A percentile compares a stretch with the other conserved stretches of the same genome.
phyloP scores from a whole-genome alignment of 2,113 vertebrate genomes.

The Chamaea fasciata region DNA sequence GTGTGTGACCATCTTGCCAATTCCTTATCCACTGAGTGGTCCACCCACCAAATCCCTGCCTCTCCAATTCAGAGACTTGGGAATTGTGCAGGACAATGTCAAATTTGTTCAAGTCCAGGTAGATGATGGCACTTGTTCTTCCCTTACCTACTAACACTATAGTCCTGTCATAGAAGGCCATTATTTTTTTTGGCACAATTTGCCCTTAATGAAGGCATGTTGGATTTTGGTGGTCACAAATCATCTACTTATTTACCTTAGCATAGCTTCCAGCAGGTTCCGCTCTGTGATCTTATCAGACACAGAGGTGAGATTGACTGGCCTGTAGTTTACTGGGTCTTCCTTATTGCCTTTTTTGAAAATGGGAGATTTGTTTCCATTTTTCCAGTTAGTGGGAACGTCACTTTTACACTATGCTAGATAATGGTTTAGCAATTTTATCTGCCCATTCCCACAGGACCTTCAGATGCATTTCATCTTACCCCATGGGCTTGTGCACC shows the following conservation, averaged over 20 bases:
- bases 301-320: no score
- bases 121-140: no score
- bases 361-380: neutral
- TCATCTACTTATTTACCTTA: no score
- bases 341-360: neutral
- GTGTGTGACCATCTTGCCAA: neutral
- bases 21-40: neutral
- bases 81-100: neutral
- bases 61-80: neutral
- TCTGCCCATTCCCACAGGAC: neutral
- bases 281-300: no score
- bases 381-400: neutral
- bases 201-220: no score
- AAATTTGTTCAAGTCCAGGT: neutral
- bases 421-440: neutral
- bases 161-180: no score
- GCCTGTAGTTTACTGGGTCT: neutral
- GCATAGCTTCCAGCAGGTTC: no score
- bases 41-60: neutral
- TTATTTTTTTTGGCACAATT: no score
- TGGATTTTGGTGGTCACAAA: no score
- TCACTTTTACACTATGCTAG: neutral
- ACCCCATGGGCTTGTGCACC: neutral
- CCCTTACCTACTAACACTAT: no score
- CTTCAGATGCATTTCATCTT: neutral